Base-by-base conservation (phyloP, 2,888 invertebrate genomes). In the Atherix ibis region DNA sequence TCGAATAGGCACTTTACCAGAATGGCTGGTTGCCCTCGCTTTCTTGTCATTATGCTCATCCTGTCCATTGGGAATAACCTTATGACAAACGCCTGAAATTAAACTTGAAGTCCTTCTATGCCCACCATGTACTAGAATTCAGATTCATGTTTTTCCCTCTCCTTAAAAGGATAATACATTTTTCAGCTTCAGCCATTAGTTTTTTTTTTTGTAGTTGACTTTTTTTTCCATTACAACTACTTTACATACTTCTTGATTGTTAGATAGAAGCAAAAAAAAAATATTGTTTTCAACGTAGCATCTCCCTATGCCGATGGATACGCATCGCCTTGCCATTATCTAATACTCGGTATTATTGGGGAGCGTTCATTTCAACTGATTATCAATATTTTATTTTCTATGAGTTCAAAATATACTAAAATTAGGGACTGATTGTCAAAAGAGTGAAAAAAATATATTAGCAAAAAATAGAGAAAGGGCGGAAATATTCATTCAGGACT, bases 31-130 rank as follows among this genome's bases (percentile, higher is more conserved):
- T 27, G 31, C 19, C n/a, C 24, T 31, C 18, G 22, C 31, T 16
- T 26, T 24, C 32, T 29, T 38, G 34, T 36, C 40, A 38, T 40
- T 40, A 38, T 25, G 22, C 25, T 37, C 32, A 30, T 38, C 36
- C 30, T 19, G 29, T 32, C 34, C 33, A 25, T 16, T 32, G 41
- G 41, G 37, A 41, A 31, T 39, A 31, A 15, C 24, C 32, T 38
- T 38, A 36, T 31, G 34, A 38, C 37, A 38, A 40, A 31, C 40
- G 31, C 31, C 32, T 38, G 18, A 34, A 38, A 35, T 38, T 38
- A 38, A 32, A 35, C 28, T 31, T 29, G 28, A 13, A 29, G 34
- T 29, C 34, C 27, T 19, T 22, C 4, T 16, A 17, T 2, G 5
- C 12, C 5, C 5, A 26, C 5, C 26, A n/a, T 26, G n/a, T 2